These are phyloP conservation scores for Triplophysa yarkandensis DNA, from an alignment of 2,797 vertebrate genomes.

Conservation along the genomic window DNA sequence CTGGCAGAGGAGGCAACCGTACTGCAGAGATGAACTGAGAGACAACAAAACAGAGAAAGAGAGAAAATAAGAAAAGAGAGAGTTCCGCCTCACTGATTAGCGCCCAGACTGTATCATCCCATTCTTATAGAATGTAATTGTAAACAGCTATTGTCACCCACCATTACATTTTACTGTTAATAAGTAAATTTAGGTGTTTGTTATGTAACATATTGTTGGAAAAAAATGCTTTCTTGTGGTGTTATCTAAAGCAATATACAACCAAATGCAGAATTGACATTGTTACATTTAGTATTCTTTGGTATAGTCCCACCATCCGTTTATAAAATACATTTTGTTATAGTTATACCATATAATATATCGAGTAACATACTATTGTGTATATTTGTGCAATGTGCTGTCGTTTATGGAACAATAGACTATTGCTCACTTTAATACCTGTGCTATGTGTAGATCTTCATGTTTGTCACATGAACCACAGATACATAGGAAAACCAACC, in stretches of 20 bases:
- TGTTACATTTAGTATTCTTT: not conserved
- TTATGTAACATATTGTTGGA: slow-evolving; percentile 16
- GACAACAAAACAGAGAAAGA: slow-evolving; percentile 42
- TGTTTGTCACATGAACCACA: not conserved
- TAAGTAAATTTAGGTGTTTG: slow-evolving; percentile 31
- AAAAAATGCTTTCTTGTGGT: slow-evolving; percentile 4
- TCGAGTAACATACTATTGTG: not conserved
- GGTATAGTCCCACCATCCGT: not conserved
- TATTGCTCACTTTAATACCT: not conserved
- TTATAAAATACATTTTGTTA: not conserved
- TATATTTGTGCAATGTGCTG: not conserved
- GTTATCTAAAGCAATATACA: not conserved
- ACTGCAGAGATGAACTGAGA: slow-evolving; percentile 61
- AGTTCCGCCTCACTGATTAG: slow-evolving; percentile 28
- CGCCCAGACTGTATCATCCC: slow-evolving; percentile 35
- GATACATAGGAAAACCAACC: slow-evolving; percentile 21
- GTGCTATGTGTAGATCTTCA: not conserved
- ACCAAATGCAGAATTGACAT: not conserved
- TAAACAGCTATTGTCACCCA: slow-evolving; percentile 38
- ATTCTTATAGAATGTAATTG: slow-evolving; percentile 53
- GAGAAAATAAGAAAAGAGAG: slow-evolving; percentile 5
- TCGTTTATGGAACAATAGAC: too few relatives aligned
- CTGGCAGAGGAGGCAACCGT: slow-evolving; percentile 61
- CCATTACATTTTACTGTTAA: slow-evolving; percentile 27
- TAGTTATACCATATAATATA: too few relatives aligned